phyloP scores from a whole-genome alignment of 2,113 vertebrate species.

The Tauraco erythrolophus region DNA sequence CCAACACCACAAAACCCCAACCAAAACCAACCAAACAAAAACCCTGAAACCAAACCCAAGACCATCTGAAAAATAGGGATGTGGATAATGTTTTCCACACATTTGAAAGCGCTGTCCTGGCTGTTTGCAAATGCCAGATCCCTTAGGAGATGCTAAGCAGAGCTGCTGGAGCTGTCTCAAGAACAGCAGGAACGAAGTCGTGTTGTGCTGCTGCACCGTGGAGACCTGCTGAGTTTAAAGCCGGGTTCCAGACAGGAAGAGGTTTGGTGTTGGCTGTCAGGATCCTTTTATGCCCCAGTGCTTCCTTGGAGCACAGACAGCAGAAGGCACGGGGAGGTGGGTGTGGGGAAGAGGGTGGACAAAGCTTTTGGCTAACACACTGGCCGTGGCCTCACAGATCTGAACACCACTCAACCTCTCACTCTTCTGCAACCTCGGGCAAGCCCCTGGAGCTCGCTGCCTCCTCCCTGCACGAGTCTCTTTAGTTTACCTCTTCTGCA shows the following conservation, averaged over 20 bases:
- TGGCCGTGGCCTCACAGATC: fast-evolving
- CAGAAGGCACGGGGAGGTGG: background rate
- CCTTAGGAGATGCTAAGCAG: conserved; percentile 41
- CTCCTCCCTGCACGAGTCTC: background rate
- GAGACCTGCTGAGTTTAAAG: background rate
- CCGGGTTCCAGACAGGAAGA: background rate
- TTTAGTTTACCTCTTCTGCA: background rate
- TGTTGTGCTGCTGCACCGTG: background rate
- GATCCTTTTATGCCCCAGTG: background rate
- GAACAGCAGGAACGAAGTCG: background rate
- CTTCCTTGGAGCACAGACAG: background rate
- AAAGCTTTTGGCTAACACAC: background rate
- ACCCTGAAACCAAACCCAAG: background rate
- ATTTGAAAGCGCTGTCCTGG: conserved; percentile 1
- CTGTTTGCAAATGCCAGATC: conserved; percentile 45
- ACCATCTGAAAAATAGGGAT: background rate
- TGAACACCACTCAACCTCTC: background rate
- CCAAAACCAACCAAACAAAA: background rate
- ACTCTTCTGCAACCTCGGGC: background rate
- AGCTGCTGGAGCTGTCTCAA: background rate
- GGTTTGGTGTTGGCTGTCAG: background rate
- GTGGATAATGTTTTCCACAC: conserved; percentile 41
- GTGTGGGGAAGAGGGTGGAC: background rate
- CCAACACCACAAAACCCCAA: background rate
- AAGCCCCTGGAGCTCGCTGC: background rate